Evolutionary conservation across 2,797 vertebrate species (phyloP).

Genomic region (Myotis findleyi): DNA sequence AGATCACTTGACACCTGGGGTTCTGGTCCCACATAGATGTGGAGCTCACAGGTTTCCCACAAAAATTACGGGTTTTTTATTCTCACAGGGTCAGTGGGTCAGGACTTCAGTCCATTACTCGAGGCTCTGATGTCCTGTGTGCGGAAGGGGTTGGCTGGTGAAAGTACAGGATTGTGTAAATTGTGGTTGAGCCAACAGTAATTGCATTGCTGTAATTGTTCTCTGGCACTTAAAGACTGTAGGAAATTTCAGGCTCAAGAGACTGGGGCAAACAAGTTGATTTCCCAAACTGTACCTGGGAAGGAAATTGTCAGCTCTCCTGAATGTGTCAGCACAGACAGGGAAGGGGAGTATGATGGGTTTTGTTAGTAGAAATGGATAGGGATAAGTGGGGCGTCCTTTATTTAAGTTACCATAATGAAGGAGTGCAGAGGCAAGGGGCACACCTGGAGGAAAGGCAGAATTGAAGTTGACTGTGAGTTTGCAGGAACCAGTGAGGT

Average conservation of each 20-base stretch:
- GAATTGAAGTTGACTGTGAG: not conserved
- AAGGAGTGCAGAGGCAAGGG: not conserved
- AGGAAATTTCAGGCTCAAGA: conserved; percentile 45
- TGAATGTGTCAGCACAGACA: not conserved
- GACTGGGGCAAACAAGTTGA: conserved; percentile 44
- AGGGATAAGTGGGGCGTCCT: not conserved
- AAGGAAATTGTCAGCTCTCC: not conserved
- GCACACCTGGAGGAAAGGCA: not conserved
- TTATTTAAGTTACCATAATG: not conserved
- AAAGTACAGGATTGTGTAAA: conserved; percentile 17
- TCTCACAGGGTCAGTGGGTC: not conserved
- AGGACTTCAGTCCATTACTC: not conserved
- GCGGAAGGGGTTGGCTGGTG: not conserved
- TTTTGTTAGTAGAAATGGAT: not conserved
- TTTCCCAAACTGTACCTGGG: not conserved
- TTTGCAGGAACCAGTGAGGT: not conserved
- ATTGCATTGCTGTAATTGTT: not conserved
- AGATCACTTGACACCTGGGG: not conserved
- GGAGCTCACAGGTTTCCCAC: not conserved
- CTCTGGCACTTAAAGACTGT: conserved; percentile 16
- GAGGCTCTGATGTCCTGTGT: not conserved
- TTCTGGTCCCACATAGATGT: not conserved
- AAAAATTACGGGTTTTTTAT: not conserved
- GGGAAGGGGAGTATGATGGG: not conserved
- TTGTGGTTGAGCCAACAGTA: not conserved